Evolutionary conservation across 1,140 invertebrate species (phyloP), one percentile per base, ranked within the genome.

Genomic region (Caligus rogercresseyi): DNA sequence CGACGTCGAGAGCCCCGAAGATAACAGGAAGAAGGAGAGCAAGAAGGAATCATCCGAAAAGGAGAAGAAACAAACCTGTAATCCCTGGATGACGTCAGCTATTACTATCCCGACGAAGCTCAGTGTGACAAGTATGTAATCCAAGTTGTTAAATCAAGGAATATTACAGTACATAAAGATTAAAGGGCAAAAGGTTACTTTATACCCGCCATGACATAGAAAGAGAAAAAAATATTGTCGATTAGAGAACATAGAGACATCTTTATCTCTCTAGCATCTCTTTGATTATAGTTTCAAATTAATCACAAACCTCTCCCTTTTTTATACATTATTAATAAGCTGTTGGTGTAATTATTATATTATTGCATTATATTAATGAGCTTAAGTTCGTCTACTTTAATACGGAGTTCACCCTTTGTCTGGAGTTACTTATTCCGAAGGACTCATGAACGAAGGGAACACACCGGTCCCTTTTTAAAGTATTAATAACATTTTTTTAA

Each of bases 81-180:
- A 14, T 11, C 57, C 57, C 1, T 15, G 57, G 51, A n/a, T n/a
- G 21, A 20, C 1, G 24, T 31, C 7, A 31, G 24, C 24, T 60
- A 60, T 21, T n/a, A 25, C n/a, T n/a, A 20, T 15, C 57, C 57
- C 18, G 57, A 60, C 43, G 20, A 20, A 3, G 24, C 15, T 2
- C 57, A 60, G 19, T 60, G 57, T 60, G 57, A 60, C 21, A 60
- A 60, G 57, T 60, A 25, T 31, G 56, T 15, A 13, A 55, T 13
- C 11, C 18, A 55, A 18, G 18, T 13, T 13, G 11, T 16, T 13
- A 7, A 58, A 13, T 58, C 18, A 1, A 20, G 18, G 25, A 26
- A 4, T 54, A 15, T 54, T 54, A 15, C 53, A 20, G 21, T 16
- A 51, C 13, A 51, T 51, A n/a, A n/a, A 13, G 43, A 13, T 51